Evolutionary conservation across 37 sponge, comb jelly and placozoan species (phyloP).

Genomic region (Aphrocallistes beatrix): DNA sequence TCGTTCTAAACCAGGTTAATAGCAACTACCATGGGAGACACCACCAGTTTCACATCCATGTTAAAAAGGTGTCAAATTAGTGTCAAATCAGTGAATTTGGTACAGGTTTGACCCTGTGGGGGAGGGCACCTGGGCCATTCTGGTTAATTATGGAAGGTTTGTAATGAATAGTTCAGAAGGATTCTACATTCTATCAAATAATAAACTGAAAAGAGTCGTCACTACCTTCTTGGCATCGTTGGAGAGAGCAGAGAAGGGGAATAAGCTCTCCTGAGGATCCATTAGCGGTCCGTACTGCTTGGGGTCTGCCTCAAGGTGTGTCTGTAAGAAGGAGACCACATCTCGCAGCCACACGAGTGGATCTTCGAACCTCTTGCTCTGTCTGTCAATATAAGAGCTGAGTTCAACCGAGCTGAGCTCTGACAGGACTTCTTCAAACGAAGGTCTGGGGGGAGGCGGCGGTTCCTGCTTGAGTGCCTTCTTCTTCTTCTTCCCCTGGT

Average conservation of each 20-base stretch:
- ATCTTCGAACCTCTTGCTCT: neutral
- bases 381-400: neutral
- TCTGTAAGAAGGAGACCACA: neutral
- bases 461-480: neutral
- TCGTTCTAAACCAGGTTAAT: too few relatives aligned
- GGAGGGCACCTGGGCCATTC: too few relatives aligned
- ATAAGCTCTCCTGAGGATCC: neutral
- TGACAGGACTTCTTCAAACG: neutral
- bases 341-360: neutral
- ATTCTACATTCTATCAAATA: neutral
- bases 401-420: neutral
- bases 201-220: too few relatives aligned
- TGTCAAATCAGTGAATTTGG: too few relatives aligned
- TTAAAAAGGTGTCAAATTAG: too few relatives aligned
- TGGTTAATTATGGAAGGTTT: too few relatives aligned
- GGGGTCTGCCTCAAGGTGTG: neutral
- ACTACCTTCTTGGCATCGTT: neutral
- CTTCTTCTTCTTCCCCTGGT: neutral
- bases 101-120: too few relatives aligned
- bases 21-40: too few relatives aligned
- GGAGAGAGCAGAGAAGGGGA: slow-evolving; percentile 14
- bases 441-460: neutral
- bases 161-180: too few relatives aligned
- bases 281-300: neutral
- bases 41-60: too few relatives aligned